Evolutionary conservation across 2,797 vertebrate species (phyloP), one percentile per base, ranked within the genome.

Genomic region (Bovichtus diacanthus): DNA sequence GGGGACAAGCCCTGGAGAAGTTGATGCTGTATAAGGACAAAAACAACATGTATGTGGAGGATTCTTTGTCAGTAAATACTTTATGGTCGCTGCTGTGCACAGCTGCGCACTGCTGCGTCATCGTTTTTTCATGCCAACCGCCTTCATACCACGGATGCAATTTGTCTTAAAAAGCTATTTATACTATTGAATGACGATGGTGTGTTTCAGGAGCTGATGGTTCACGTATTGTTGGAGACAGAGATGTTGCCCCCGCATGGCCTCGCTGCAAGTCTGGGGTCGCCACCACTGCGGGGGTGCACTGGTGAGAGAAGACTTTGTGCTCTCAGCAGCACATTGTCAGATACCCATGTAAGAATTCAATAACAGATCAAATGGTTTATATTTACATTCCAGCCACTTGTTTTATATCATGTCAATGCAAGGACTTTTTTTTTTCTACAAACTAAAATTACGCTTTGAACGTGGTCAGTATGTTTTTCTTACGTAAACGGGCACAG

Each of bases 281-380:
- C 12, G 0, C 5, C 88, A 87, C 55, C 2, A 3, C 5, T 94
- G 93, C 55, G 94, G 93, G 1, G 94, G 92, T 2, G 62, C 61
- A 4, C 86, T 94, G 61, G 53, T 94, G 63, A 84, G 58, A 51
- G 83, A 87, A 58, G 81, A 94, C 84, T 93, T 93, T 68, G 90
- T 94, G 74, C 88, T 94, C 73, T 94, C 93, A 15, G 93, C 92
- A 46, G 93, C 93, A 55, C 93, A 94, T 23, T 94, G 93, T 75
- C 2, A 34, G 56, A 15, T 65, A 46, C 0, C 0, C 0, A 0
- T 0, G 93, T 93, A 85, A 90, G 89, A 61, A 29, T 31, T 21
- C 1, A 58, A 60, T 49, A 47, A 29, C 4, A 19, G 0, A 15
- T 15, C 4, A 2, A 0, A 10, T 27, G 5, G 15, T 12, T 43